Base-by-base conservation (phyloP, 2,888 invertebrate genomes). In the Stenichneumon culpator region DNA sequence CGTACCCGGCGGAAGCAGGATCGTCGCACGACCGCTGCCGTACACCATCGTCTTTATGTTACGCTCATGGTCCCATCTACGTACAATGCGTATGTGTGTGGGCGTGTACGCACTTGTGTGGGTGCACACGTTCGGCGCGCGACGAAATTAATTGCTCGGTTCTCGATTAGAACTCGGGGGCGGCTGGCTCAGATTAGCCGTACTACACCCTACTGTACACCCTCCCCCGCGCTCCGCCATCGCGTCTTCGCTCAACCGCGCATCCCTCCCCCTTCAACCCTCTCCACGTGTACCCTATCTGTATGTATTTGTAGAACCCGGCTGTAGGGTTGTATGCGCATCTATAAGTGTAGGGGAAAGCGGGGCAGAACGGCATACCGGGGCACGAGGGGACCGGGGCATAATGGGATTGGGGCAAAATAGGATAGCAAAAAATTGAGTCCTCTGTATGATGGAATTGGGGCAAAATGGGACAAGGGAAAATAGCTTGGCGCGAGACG, bases 91-190 rank as follows among this genome's bases (percentile, higher is more conserved):
- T 16, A 6, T 11, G 5, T 63, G 60, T 32, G 28, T 9, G 22
- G 11, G 60, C 28, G 14, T 28, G 28, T n/a, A 32, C 16, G 3
- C 57, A 28, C n/a, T 44, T 63, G 25, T 44, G 25, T 39, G n/a
- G 16, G 74, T 65, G 28, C 50, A 50, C 54, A 82, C 87, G 88
- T 88, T 84, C 82, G 88, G 83, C 88, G 91, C 89, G 88, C 89
- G 90, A 87, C 87, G 82, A 91, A 93, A 92, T 93, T 93, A 92
- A 93, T 93, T 92, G 92, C 90, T 87, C 70, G 89, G 88, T 89
- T 89, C 91, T 91, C 90, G 91, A 92, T 92, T 91, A 92, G 89
- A 87, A 87, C 86, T 86, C 86, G 87, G 87, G 73, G 79, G 80
- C 72, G 86, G 88, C 83, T 87, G 83, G 78, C 81, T 83, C 78